Base-by-base conservation (phyloP, 1,140 invertebrate species). In the Steinernema khuongi region DNA sequence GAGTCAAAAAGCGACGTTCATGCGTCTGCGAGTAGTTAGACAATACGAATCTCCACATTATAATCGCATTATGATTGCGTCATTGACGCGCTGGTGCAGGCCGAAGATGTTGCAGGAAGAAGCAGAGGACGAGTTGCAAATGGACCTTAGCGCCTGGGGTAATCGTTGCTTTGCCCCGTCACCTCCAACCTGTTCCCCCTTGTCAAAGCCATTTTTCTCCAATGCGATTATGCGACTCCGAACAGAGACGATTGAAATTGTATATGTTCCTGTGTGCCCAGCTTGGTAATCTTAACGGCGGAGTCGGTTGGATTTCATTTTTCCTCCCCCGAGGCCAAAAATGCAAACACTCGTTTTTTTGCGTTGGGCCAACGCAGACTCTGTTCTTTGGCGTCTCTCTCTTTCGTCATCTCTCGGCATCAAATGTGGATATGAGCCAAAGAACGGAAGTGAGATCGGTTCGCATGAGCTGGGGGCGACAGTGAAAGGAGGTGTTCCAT, bases 11-110 rank as follows among this genome's bases (percentile, higher is more conserved):
- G 11, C 26, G 50, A 22, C 50, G 50, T 60, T 60, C 50, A 60
- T 22, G 50, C 11, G 50, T n/a, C n/a, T 60, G 50, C 50, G 50
- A 11, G 50, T 60, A 14, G 50, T 60, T 60, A 60, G 50, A 60
- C 50, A 60, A 60, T 60, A 60, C 26, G 50, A 60, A 26, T 60
- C 50, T 60, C 26, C 50, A 22, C 50, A 60, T 17, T 60, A 60
- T 60, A 60, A 60, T 60, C 50, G 50, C 50, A 60, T 60, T 60
- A 60, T 60, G 50, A 60, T 60, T 60, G 50, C 50, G 26, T 60
- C 50, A 60, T 60, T 60, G 50, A 2, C 7, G 50, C 14, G 50
- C n/a, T n/a, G n/a, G n/a, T n/a, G n/a, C n/a, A n/a, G n/a, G n/a
- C n/a, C n/a, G n/a, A n/a, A n/a, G n/a, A n/a, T n/a, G n/a, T n/a